Evolutionary conservation across 2,888 invertebrate genomes (phyloP).

Genomic region (Tenthredo mesomela): DNA sequence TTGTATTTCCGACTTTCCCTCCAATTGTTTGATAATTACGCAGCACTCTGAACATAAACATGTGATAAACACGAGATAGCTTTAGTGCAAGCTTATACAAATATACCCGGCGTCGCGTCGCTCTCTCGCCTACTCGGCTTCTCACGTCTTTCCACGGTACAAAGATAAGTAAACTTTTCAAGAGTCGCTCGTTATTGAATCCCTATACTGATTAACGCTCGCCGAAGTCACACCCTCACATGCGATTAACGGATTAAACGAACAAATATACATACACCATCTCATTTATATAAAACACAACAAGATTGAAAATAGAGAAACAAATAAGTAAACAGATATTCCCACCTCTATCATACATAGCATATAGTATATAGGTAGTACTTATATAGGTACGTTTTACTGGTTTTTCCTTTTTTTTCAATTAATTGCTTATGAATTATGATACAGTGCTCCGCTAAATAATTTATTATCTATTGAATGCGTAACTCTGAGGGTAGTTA

Average conservation of each 20-base stretch:
- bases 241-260: constrained; percentile 3
- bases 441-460: not conserved
- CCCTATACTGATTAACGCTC: not conserved
- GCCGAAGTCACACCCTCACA: not conserved
- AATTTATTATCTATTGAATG: not conserved
- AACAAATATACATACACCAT: not conserved
- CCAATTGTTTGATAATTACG: constrained; percentile 53
- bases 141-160: constrained; percentile 44
- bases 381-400: too few relatives aligned
- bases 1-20: constrained; percentile 53
- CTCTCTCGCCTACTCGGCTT: not conserved
- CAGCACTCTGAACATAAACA: constrained; percentile 59
- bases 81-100: constrained; percentile 53
- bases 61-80: constrained; percentile 51
- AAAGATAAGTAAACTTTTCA: constrained; percentile 23
- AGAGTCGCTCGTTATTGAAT: not conserved
- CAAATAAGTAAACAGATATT: not conserved
- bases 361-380: too few relatives aligned
- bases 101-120: constrained; percentile 45
- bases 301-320: not conserved
- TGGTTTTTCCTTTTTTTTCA: not conserved
- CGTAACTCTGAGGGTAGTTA: not conserved
- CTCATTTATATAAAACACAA: not conserved
- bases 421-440: not conserved
- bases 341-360: not conserved